Conservation (phyloP, 2,113 vertebrate species). For the Colossoma macropomum region DNA sequence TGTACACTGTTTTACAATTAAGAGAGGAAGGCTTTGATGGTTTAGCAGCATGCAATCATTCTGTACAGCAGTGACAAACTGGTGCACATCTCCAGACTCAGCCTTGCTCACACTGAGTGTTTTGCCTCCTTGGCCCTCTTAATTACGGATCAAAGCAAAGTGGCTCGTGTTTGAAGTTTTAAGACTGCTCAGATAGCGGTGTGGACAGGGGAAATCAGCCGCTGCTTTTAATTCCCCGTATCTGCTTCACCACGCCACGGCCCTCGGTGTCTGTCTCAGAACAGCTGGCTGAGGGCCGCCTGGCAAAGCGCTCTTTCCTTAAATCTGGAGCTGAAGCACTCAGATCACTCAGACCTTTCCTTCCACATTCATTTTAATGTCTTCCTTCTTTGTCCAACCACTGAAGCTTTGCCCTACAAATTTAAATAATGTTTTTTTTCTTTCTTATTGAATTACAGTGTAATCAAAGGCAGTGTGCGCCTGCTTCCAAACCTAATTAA, state of each 20-base stretch:
- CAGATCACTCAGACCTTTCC: conserved; percentile 10
- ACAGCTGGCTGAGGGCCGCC: not conserved
- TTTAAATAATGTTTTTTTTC: conserved; percentile 6
- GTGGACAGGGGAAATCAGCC: conserved; percentile 10
- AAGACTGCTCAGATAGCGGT: conserved; percentile 21
- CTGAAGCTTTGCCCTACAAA: not conserved
- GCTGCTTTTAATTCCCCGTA: not conserved
- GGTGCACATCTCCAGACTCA: not conserved
- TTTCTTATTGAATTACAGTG: conserved; percentile 53
- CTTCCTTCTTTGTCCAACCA: conserved; percentile 9
- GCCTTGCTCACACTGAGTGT: not conserved
- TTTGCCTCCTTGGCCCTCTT: conserved; percentile 6
- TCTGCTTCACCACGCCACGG: not conserved
- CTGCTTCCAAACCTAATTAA: conserved; percentile 59
- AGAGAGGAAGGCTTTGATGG: not conserved
- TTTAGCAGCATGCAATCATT: not conserved
- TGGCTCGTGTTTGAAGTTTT: conserved; percentile 42
- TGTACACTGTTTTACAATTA: not conserved
- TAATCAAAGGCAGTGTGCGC: conserved; percentile 51
- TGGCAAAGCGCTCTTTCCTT: conserved; percentile 3
- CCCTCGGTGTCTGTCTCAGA: not conserved
- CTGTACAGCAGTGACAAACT: not conserved
- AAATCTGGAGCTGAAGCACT: conserved; percentile 7
- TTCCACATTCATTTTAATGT: conserved; percentile 40
- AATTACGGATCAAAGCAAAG: conserved; percentile 51